These are phyloP conservation scores for Calliopsis andreniformis DNA, from an alignment of 1,140 invertebrate species.

Conservation along the genomic window DNA sequence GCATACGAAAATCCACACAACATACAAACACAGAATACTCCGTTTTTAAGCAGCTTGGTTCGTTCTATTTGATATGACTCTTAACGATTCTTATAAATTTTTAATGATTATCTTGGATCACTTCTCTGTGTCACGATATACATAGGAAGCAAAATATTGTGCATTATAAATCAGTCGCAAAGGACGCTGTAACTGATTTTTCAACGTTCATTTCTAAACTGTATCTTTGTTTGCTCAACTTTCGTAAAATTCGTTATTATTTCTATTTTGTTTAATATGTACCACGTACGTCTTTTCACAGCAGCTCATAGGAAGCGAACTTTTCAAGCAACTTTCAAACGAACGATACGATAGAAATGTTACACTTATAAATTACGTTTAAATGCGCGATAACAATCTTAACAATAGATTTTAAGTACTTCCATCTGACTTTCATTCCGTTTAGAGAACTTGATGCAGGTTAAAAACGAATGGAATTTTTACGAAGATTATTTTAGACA, in stretches of 20 bases:
- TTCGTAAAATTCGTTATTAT: slow-evolving; percentile 39
- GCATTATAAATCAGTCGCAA: not conserved
- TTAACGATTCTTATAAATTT: not conserved
- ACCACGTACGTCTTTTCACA: slow-evolving; percentile 18
- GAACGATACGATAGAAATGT: slow-evolving; percentile 16
- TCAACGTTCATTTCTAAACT: slow-evolving; percentile 6
- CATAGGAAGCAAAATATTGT: slow-evolving; percentile 4
- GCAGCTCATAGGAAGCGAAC: slow-evolving; percentile 37
- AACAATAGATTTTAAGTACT: slow-evolving; percentile 58
- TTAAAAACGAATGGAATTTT: no score
- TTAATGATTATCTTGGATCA: not conserved
- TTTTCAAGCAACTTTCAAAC: slow-evolving; percentile 42
- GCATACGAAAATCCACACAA: slow-evolving; percentile 43
- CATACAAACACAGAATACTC: slow-evolving; percentile 30
- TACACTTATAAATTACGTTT: slow-evolving; percentile 34
- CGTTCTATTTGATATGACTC: slow-evolving; percentile 18
- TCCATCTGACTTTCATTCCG: not conserved
- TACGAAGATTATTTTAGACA: no score
- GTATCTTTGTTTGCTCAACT: slow-evolving; percentile 16
- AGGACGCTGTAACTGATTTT: not conserved
- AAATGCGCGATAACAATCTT: slow-evolving; percentile 49
- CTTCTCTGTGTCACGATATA: not conserved
- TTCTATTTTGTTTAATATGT: not conserved
- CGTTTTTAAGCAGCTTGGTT: slow-evolving; percentile 32
- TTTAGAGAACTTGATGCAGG: not conserved